These are phyloP conservation scores for Monarcha castaneiventris DNA, from an alignment of 2,113 vertebrate species.

Conservation along the genomic window DNA sequence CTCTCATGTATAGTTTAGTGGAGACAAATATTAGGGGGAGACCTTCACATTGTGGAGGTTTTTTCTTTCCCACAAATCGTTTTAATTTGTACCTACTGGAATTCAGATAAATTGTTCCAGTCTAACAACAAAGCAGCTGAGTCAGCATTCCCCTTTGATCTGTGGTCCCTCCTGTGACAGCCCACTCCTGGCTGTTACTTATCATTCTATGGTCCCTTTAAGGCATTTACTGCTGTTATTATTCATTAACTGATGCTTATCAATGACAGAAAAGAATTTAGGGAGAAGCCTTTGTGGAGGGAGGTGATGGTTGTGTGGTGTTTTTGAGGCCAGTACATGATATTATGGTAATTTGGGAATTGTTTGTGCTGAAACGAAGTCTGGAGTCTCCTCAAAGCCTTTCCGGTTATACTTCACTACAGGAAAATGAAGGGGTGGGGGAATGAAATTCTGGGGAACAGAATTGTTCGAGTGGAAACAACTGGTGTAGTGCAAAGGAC, in stretches of 20 bases:
- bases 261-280: conserved; percentile 35
- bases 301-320: neutral
- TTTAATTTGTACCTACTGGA: conserved; percentile 11
- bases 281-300: conserved; percentile 1
- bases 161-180: neutral
- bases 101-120: conserved; percentile 1
- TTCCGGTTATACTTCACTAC: neutral
- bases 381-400: conserved; percentile 60
- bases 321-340: neutral
- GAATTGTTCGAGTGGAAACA: neutral
- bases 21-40: neutral
- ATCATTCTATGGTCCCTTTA: neutral
- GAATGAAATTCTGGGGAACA: neutral
- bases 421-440: neutral
- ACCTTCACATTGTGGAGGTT: accelerated
- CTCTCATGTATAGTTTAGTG: neutral
- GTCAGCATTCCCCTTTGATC: conserved; percentile 19
- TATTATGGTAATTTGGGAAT: conserved; percentile 42
- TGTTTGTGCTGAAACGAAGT: conserved; percentile 21
- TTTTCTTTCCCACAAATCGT: neutral
- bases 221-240: neutral
- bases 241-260: conserved; percentile 41
- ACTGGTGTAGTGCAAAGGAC: neutral
- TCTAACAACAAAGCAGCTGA: neutral
- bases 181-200: neutral